Evolutionary conservation across 2,888 invertebrate species (phyloP), one percentile per base, ranked within the genome.

Genomic region (Synanthedon myopaeformis): DNA sequence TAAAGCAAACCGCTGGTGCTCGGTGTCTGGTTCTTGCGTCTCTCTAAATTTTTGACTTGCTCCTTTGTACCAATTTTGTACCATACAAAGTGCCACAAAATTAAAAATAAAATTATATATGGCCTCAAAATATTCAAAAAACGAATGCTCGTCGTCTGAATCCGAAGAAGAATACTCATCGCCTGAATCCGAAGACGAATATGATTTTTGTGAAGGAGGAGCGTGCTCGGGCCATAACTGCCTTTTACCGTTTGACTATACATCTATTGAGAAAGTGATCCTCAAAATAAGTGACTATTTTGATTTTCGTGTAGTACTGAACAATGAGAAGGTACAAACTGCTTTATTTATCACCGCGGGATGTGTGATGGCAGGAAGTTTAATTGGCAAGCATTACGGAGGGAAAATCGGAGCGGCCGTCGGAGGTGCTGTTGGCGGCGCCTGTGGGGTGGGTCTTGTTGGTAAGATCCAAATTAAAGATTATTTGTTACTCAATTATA

Each of bases 391-490:
- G 8, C 81, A 82, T 60, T 82, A 77, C 58, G 86, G 82, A 11
- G 86, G 86, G 5, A 81, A 76, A 58, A 48, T 80, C 2, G 86
- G 86, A 0, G 84, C 82, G 0, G 76, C 76, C 0, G 66, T 85
- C 0, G 86, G 86, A 0, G 80, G 84, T 0, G 80, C 78, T 0
- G 71, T 85, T 6, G 86, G 86, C 0, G 86, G 86, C 0, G 82
- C 65, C 5, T 84, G 85, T 53, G 84, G 84, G 3, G 55, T 82
- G n/a, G 85, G 85, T 0, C 59, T 84, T 52, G 72, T 77, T 53
- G 78, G 86, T 85, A 61, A 76, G 81, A 59, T 41, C 0, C 13
- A 48, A 35, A 45, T 14, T 35, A 10, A 35, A 35, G 35, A 35
- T 35, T 35, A 35, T 35, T 35, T 45, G 13, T 17, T 14, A 17